Percentiles rank a stretch among this genome's conserved stretches.
Evolutionary conservation across 2,113 vertebrate species (phyloP).

Genomic region (Channa maculata): DNA sequence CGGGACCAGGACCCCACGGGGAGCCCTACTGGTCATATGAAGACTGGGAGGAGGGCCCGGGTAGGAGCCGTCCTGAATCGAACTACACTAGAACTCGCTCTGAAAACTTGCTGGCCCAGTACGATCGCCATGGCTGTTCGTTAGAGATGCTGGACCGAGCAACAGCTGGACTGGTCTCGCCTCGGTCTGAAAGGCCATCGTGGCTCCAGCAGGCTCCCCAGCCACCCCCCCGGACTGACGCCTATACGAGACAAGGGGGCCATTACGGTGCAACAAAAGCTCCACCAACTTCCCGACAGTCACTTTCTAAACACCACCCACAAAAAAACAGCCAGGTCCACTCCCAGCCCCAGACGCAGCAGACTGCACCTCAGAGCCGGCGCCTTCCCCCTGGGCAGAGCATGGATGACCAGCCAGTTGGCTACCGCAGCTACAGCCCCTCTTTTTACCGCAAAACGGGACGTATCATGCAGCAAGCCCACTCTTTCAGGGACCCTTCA

Average conservation of each 20-base stretch:
- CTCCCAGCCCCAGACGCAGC: conserved; percentile 66
- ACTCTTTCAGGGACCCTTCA: conserved; percentile 91
- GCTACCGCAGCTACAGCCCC: conserved; percentile 96
- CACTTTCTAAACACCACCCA: conserved; percentile 65
- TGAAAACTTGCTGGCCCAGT: conserved; percentile 86
- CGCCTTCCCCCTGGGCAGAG: conserved; percentile 84
- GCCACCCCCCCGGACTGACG: conserved; percentile 73
- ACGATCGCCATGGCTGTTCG: conserved; percentile 85
- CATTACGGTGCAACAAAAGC: conserved; percentile 55
- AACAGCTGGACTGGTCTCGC: conserved; percentile 75
- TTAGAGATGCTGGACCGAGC: conserved; percentile 87
- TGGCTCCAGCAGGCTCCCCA: conserved; percentile 78
- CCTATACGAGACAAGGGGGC: conserved; percentile 61
- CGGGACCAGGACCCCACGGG: conserved; percentile 65
- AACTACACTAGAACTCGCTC: conserved; percentile 85
- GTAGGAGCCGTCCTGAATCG: conserved; percentile 33
- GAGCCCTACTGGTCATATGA: conserved; percentile 75
- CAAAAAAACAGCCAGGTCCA: conserved; percentile 47
- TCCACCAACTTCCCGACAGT: conserved; percentile 49
- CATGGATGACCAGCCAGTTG: conserved; percentile 86
- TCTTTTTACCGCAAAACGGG: conserved; percentile 96
- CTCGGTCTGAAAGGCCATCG: conserved; percentile 78
- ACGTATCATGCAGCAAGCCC: conserved; percentile 91
- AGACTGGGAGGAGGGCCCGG: conserved; percentile 66
- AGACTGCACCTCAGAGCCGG: conserved; percentile 69